Evolutionary conservation across 2,888 invertebrate species (phyloP), one percentile per base, ranked within the genome.

Genomic region (Dioctria rufipes): DNA sequence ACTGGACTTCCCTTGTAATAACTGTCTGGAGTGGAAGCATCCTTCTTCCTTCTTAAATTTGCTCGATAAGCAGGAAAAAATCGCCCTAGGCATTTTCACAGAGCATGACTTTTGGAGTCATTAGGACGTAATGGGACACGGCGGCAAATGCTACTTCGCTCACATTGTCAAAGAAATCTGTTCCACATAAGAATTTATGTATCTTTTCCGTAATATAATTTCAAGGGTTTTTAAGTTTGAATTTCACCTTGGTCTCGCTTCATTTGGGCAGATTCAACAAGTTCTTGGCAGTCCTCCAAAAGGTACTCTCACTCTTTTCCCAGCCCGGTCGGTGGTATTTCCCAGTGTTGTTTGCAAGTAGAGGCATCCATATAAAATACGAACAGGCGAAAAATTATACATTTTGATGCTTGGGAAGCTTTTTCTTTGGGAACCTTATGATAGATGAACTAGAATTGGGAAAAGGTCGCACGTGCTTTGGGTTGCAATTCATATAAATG

Each of bases 181-280:
- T 46, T 67, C 43, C 49, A 5, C 46, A 46, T 46, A 25, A 43
- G 46, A 67, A 67, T 67, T 67, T 46, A 43, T 67, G 13, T 67
- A 46, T 67, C 49, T 43, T 46, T 42, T 25, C 46, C 42, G 11
- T 46, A 25, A 46, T 43, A 42, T 25, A 67, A 67, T 46, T 46
- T 67, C 46, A n/a, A 42, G 46, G 67, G 13, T 67, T 46, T 67
- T 43, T n/a, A 67, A 43, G 67, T 67, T 46, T 67, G 67, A 42
- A 67, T 46, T 43, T 67, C 6, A 43, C 67, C 46, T 43, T 43
- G 43, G 25, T 67, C 43, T 25, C 46, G 46, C 67, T 43, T 67
- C 46, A 67, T 67, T 67, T 67, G 9, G 67, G 46, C 25, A 25
- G 43, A 42, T 67, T 67, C 67, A 67, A 67, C 67, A 67, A 67